These are phyloP conservation scores for Rhopalosiphum maidis DNA, from an alignment of 1,140 invertebrate genomes.

Conservation along the genomic window DNA sequence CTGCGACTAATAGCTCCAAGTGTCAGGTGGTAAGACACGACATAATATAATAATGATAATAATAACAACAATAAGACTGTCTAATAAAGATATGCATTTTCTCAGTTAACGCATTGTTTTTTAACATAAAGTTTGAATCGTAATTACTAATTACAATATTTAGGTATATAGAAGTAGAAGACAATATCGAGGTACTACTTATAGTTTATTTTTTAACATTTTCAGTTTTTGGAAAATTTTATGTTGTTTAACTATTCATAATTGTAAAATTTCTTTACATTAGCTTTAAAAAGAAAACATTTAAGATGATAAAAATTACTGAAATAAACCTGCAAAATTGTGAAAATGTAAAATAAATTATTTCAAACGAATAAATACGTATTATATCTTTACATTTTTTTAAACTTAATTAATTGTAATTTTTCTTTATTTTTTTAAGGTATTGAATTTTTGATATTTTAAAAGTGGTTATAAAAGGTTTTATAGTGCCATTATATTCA, in stretches of 20 bases:
- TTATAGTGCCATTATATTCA: not conserved
- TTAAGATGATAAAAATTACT: not conserved
- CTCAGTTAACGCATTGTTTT: not conserved
- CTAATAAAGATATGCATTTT: not conserved
- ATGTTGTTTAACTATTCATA: not conserved
- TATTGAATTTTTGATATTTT: not conserved
- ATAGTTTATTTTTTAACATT: not conserved
- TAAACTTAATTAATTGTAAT: not conserved
- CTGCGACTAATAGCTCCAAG: not conserved
- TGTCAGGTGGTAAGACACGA: not conserved
- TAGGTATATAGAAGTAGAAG: not conserved
- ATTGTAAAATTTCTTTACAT: not conserved
- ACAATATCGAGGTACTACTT: not conserved
- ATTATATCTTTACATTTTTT: not conserved
- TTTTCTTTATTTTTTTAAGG: not conserved
- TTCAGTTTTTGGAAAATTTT: not conserved
- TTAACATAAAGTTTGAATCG: not conserved
- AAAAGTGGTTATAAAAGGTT: not conserved
- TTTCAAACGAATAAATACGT: not conserved
- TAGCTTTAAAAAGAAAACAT: not conserved
- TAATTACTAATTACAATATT: no score
- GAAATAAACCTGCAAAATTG: not conserved
- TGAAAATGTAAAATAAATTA: not conserved
- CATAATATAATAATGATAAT: slow-evolving; percentile 12
- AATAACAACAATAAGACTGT: not conserved